Evolutionary conservation across 2,113 vertebrate species (phyloP), one percentile per base, ranked within the genome.

Genomic region (Solenodon paradoxus): DNA sequence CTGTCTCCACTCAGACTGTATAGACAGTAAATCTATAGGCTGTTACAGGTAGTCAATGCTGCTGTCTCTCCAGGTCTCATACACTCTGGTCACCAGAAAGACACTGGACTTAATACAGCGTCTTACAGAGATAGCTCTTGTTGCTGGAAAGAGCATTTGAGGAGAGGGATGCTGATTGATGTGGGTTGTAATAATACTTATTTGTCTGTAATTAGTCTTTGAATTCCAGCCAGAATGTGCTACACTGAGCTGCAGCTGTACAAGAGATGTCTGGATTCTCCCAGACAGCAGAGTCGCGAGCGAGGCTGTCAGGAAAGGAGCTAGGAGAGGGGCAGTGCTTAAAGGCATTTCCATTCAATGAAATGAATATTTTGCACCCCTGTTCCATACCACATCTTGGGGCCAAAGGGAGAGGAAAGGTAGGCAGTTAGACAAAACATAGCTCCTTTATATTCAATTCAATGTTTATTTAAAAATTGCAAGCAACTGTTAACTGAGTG

Each of bases 141-240:
- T 90, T 94, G 84, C 95, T 86, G 40, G 45, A 35, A 57, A 94
- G 90, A 95, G 71, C 88, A 74, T 95, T 79, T 94, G 81, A 90
- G 96, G 95, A 97, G 84, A 96, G 47, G 35, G 72, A 71, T 1
- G 8, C 24, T 95, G 95, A 97, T 86, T 69, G 87, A 95, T 92
- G 87, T 0, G n/a, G 9, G 30, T 85, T 86, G 81, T 96, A 88
- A 96, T 96, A 97, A 94, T 91, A 95, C 90, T 95, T 92, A 95
- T 95, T 96, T 96, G 84, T 92, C 92, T 96, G 61, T 90, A 96
- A 97, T 97, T 97, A 85, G 61, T 95, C 80, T 87, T 95, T 96
- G 96, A 92, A 95, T 95, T 81, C 77, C 92, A 96, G 97, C 88
- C 94, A 95, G 66, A 81, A 84, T 32, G 45, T 72, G 78, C 69